These are phyloP conservation scores for Cerastis rubricosa DNA, from an alignment of 2,888 invertebrate genomes.

Conservation along the genomic window DNA sequence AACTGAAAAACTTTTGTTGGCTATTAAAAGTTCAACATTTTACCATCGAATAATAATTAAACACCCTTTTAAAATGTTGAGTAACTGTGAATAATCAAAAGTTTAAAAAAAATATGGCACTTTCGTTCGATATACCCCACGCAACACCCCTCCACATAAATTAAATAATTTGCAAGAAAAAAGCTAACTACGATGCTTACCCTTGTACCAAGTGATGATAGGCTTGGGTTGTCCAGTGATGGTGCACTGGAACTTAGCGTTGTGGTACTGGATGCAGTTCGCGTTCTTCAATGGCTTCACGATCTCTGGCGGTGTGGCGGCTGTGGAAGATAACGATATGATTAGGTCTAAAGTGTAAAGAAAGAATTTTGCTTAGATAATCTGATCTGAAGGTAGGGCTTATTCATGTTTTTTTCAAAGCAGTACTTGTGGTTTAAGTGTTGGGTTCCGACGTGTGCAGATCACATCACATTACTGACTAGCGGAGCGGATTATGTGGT, in stretches of 20 bases:
- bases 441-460: no score
- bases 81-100: not conserved
- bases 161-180: not conserved
- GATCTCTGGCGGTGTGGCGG: slow-evolving; percentile 97
- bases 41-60: not conserved
- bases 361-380: not conserved
- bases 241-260: slow-evolving; percentile 97
- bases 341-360: not conserved
- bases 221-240: slow-evolving; percentile 97
- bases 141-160: no score
- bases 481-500: no score
- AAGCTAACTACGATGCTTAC: slow-evolving; percentile 67
- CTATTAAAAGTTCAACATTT: not conserved
- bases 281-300: slow-evolving; percentile 95
- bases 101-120: not conserved
- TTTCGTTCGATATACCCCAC: no score
- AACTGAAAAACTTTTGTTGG: not conserved
- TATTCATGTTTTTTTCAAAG: no score
- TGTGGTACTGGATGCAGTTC: slow-evolving; percentile 98
- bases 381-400: not conserved
- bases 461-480: no score
- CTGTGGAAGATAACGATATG: slow-evolving; percentile 77
- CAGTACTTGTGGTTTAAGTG: no score
- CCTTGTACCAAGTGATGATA: slow-evolving; percentile 99
- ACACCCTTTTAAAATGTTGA: not conserved